A percentile compares a stretch with the other conserved stretches of the same genome.
These are phyloP conservation scores for Epizoanthus stellaris DNA, from an alignment of 92 coral and sea anemone species.

Conservation along the genomic window DNA sequence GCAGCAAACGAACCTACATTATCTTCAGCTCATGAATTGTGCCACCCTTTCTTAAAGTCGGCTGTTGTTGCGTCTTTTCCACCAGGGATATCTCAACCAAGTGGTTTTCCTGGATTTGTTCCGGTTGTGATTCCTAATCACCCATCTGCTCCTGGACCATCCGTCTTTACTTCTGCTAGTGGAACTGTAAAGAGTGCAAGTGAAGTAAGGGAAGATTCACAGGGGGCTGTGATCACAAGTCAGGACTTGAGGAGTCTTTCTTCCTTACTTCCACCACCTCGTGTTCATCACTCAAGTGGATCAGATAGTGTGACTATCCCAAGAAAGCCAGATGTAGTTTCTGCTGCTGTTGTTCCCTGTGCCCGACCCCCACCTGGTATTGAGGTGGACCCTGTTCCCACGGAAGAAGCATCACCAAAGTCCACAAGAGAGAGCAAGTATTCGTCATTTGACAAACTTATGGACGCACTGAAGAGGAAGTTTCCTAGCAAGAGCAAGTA, in stretches of 20 bases:
- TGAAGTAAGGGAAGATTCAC: too few relatives aligned
- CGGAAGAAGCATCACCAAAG: conserved; percentile 9
- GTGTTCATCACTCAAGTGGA: background rate
- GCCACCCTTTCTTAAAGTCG: background rate
- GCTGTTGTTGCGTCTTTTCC: background rate
- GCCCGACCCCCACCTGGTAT: conserved; percentile 66
- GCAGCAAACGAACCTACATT: background rate
- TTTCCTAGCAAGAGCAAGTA: conserved; percentile 77
- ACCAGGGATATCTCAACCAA: background rate
- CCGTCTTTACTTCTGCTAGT: background rate
- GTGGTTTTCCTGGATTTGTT: background rate
- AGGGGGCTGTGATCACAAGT: background rate
- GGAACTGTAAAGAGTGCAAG: background rate
- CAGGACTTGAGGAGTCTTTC: background rate
- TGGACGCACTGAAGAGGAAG: conserved; percentile 69
- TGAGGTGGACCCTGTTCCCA: conserved; percentile 34
- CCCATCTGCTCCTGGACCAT: background rate
- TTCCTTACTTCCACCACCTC: background rate
- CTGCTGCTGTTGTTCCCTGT: background rate
- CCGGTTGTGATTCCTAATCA: background rate
- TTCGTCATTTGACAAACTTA: conserved; percentile 77
- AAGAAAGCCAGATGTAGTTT: background rate
- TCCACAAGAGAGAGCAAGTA: conserved; percentile 43
- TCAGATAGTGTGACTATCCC: background rate
- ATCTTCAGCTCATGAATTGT: background rate